Conservation (phyloP, 2,113 vertebrate genomes). For the Neotoma lepida region DNA sequence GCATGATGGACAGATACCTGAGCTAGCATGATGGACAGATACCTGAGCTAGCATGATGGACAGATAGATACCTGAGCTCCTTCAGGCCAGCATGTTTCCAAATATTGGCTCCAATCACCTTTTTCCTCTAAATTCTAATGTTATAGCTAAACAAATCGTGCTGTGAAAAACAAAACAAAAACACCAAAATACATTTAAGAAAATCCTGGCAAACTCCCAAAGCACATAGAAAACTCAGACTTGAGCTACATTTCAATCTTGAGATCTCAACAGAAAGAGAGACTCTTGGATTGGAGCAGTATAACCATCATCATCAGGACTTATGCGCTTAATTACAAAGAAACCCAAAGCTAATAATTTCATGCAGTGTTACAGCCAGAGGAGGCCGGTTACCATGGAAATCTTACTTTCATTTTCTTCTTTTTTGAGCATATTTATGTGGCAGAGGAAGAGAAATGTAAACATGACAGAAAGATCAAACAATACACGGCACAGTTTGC, state of each 20-base stretch:
- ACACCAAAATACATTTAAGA: not conserved
- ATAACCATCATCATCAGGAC: slow-evolving; percentile 17
- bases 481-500: slow-evolving; percentile 68
- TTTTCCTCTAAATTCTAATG: not conserved
- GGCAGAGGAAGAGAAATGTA: slow-evolving; percentile 68
- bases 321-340: slow-evolving; percentile 70
- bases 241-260: slow-evolving; percentile 31
- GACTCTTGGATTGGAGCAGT: slow-evolving; percentile 3
- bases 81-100: not conserved
- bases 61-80: fast-evolving
- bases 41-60: fast-evolving
- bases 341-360: slow-evolving; percentile 69
- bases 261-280: slow-evolving; percentile 50
- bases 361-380: slow-evolving; percentile 39
- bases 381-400: slow-evolving; percentile 59
- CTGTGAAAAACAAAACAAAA: slow-evolving; percentile 15
- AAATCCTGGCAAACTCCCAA: not conserved
- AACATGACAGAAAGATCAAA: slow-evolving; percentile 64
- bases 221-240: not conserved
- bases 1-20: fast-evolving
- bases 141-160: slow-evolving; percentile 40
- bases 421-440: slow-evolving; percentile 52
- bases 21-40: fast-evolving
- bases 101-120: not conserved
- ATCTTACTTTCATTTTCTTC: slow-evolving; percentile 53